Evolutionary conservation across 2,113 vertebrate genomes (phyloP).

Genomic region (Hypocryptadius cinnamomeus): DNA sequence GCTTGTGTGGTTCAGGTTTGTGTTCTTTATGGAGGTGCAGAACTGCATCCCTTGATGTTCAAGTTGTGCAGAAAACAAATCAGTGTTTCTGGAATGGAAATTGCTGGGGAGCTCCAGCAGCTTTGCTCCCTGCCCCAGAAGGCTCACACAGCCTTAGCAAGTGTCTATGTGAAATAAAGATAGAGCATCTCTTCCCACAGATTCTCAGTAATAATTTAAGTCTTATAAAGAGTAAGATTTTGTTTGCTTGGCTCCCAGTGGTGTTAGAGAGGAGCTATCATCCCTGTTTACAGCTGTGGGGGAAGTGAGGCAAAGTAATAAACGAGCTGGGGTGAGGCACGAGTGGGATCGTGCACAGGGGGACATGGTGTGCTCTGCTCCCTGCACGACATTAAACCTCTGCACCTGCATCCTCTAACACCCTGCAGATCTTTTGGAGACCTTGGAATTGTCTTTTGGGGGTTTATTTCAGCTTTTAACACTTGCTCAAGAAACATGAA

Average conservation of each 20-base stretch:
- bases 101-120: slow-evolving; percentile 11
- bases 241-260: slow-evolving; percentile 8
- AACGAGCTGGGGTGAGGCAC: not conserved
- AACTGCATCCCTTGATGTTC: not conserved
- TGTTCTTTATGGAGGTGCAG: not conserved
- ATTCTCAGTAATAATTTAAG: slow-evolving; percentile 45
- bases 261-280: not conserved
- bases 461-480: not conserved
- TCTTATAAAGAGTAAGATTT: slow-evolving; percentile 29
- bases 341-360: not conserved
- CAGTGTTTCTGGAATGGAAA: not conserved
- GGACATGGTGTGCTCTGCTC: not conserved
- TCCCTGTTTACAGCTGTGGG: not conserved
- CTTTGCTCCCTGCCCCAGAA: slow-evolving; percentile 17
- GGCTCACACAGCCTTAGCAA: not conserved
- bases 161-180: slow-evolving; percentile 14
- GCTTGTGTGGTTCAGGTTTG: not conserved
- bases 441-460: not conserved
- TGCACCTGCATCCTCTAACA: not conserved
- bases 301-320: not conserved
- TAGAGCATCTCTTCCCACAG: not conserved
- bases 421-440: not conserved
- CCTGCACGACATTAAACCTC: not conserved
- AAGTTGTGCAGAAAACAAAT: not conserved
- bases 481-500: not conserved